Conservation (phyloP, 2,797 vertebrate species). For the Notolabrus celidotus region DNA sequence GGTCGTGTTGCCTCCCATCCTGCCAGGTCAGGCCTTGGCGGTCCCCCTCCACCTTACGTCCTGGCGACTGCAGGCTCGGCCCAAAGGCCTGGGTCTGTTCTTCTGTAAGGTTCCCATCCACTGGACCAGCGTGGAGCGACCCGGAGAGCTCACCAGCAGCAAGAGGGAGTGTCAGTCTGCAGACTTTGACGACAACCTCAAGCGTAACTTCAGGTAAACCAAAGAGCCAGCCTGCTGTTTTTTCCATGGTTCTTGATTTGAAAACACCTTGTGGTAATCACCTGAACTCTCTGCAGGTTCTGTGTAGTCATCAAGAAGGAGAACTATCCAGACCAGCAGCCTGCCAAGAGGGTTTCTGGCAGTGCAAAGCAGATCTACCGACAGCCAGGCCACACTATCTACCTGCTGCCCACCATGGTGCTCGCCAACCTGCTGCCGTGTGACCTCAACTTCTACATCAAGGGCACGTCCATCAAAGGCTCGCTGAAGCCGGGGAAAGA, state of each 20-base stretch:
- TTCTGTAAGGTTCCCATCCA: conserved; percentile 97
- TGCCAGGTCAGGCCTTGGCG: conserved; percentile 92
- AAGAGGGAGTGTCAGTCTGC: conserved; percentile 95
- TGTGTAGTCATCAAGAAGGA: conserved; percentile 98
- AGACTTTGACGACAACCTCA: conserved; percentile 89
- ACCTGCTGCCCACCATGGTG: conserved; percentile 94
- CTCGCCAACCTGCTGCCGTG: conserved; percentile 95
- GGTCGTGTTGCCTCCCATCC: conserved; percentile 92
- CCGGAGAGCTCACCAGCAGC: conserved; percentile 91
- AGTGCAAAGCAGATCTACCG: conserved; percentile 94
- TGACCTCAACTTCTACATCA: conserved; percentile 95
- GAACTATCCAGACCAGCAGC: conserved; percentile 95
- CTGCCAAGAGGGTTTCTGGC: conserved; percentile 90
- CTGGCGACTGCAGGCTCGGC: conserved; percentile 96
- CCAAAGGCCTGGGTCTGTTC: conserved; percentile 93
- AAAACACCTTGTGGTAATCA: not conserved
- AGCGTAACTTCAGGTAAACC: conserved; percentile 91
- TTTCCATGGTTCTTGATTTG: not conserved
- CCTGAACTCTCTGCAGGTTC: conserved; percentile 82
- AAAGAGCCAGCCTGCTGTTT: not conserved
- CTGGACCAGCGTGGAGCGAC: conserved; percentile 93
- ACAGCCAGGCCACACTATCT: conserved; percentile 96
- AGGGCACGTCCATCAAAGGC: conserved; percentile 90
- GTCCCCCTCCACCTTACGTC: conserved; percentile 96
- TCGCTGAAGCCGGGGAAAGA: conserved; percentile 94